Percentiles rank a stretch among this genome's conserved stretches.
Conservation (phyloP, 2,113 vertebrate species). For the Tympanuchus pallidicinctus region DNA sequence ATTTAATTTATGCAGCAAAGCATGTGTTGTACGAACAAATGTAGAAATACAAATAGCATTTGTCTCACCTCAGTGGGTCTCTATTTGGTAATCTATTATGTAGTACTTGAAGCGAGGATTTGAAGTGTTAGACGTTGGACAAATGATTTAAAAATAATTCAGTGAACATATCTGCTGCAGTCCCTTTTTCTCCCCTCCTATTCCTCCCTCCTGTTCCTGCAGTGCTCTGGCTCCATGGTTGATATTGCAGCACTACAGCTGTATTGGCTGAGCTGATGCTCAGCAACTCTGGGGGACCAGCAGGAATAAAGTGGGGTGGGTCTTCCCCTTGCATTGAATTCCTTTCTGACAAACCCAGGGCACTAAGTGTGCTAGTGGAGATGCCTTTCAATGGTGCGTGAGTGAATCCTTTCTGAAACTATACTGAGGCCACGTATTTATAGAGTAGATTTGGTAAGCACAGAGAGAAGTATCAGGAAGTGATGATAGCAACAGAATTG, state of each 20-base stretch:
- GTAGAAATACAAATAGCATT: not conserved
- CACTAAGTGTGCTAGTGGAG: not conserved
- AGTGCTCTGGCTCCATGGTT: not conserved
- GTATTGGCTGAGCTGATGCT: conserved; percentile 36
- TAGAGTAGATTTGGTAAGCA: not conserved
- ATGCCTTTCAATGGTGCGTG: not conserved
- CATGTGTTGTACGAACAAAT: not conserved
- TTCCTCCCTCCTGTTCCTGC: conserved; percentile 11
- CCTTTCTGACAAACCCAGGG: not conserved
- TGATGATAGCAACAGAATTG: not conserved
- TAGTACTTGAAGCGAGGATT: not conserved
- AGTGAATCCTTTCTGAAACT: not conserved
- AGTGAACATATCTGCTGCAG: not conserved
- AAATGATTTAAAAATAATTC: not conserved
- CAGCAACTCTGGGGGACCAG: not conserved
- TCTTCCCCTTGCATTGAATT: not conserved
- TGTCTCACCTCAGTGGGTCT: not conserved
- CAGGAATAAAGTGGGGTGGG: conserved; percentile 30
- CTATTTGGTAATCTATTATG: not conserved
- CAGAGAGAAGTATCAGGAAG: not conserved
- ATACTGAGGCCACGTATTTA: not conserved
- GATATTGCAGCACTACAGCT: conserved; percentile 21
- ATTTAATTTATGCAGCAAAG: not conserved
- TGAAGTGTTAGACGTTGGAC: not conserved
- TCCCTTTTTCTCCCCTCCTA: not conserved